These are phyloP conservation scores for Tetranychus piercei DNA, from an alignment of 2,888 invertebrate genomes.

Conservation along the genomic window DNA sequence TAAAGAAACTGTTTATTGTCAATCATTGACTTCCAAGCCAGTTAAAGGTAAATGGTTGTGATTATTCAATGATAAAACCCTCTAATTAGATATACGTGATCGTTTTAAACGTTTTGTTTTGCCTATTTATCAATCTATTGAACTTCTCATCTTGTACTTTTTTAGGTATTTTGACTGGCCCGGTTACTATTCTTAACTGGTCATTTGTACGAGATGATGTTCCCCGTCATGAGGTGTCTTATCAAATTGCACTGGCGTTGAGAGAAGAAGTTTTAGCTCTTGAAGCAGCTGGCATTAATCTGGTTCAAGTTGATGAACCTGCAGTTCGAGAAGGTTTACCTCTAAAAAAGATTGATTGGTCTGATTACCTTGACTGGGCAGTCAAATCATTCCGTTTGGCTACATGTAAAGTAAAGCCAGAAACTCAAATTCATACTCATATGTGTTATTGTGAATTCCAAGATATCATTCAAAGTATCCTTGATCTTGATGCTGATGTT, in stretches of 20 bases:
- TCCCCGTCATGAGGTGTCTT: neutral
- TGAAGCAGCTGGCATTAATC: neutral
- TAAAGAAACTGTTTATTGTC: neutral
- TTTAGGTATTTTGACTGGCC: constrained; percentile 7
- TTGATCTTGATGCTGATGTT: constrained; percentile 9
- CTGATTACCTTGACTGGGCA: constrained; percentile 10
- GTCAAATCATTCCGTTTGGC: constrained; percentile 7
- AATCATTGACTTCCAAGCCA: neutral
- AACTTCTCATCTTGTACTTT: neutral
- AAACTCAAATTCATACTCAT: constrained; percentile 9
- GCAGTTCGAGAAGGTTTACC: constrained; percentile 14
- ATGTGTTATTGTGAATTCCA: constrained; percentile 12
- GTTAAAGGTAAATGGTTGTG: neutral
- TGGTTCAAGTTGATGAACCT: constrained; percentile 10
- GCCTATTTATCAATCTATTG: neutral
- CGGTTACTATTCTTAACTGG: constrained; percentile 12
- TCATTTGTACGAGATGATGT: constrained; percentile 11
- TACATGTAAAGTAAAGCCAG: neutral
- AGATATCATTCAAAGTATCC: constrained; percentile 4
- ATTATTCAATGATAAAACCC: neutral
- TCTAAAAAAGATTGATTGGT: constrained; percentile 7
- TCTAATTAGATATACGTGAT: neutral
- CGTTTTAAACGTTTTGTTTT: neutral
- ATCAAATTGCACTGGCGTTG: constrained; percentile 3
- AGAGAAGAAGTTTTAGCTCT: constrained; percentile 9